Conservation (phyloP, 2,797 vertebrate species). For the Manis pentadactyla region DNA sequence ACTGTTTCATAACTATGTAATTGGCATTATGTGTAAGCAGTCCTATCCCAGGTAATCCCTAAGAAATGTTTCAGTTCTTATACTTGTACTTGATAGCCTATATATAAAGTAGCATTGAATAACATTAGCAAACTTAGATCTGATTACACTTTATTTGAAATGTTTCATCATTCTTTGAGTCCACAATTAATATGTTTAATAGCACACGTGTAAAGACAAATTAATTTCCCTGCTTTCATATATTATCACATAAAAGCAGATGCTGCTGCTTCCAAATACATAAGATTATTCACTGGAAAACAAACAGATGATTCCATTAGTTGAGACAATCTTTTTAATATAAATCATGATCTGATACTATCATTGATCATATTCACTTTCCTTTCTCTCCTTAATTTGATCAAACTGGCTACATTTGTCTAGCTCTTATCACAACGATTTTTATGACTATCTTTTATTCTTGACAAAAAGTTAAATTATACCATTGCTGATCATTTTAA, state of each 20-base stretch:
- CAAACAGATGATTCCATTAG: not conserved
- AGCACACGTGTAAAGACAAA: constrained; percentile 36
- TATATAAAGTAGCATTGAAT: constrained; percentile 27
- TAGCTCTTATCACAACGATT: not conserved
- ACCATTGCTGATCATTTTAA: constrained; percentile 35
- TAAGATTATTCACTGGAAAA: constrained; percentile 53
- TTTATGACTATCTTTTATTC: constrained; percentile 33
- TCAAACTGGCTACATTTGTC: not conserved
- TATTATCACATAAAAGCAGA: not conserved
- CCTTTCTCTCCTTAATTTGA: constrained; percentile 29
- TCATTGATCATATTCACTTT: not conserved
- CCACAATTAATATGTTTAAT: not conserved
- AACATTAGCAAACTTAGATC: not conserved
- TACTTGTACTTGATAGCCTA: not conserved
- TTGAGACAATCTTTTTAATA: constrained; percentile 38
- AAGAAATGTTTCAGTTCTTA: not conserved
- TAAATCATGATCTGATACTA: not conserved
- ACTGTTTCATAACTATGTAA: not conserved
- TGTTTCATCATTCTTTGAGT: constrained; percentile 33
- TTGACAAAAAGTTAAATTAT: constrained; percentile 50
- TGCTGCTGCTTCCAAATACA: not conserved
- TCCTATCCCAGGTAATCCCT: not conserved
- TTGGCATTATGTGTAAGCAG: not conserved
- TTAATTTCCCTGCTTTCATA: constrained; percentile 27
- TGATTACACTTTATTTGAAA: constrained; percentile 43